Percentiles rank a stretch among this genome's conserved stretches.
Conservation (phyloP, 1,140 invertebrate species). For the Formica exsecta region DNA sequence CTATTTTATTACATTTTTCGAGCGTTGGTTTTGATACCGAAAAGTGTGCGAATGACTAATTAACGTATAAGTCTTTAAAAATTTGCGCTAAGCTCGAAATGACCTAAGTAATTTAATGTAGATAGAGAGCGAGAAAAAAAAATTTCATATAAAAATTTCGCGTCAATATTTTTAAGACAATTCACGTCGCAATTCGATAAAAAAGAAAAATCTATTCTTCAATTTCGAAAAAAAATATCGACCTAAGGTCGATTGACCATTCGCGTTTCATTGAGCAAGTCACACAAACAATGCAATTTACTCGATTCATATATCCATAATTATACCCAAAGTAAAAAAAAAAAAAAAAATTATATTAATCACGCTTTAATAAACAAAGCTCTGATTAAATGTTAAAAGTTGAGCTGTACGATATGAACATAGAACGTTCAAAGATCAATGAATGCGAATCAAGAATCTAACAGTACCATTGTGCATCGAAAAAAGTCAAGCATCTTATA, state of each 20-base stretch:
- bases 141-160: not conserved
- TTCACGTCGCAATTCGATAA: not conserved
- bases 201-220: not conserved
- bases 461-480: conserved; percentile 17
- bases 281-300: not conserved
- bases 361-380: not conserved
- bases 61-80: not conserved
- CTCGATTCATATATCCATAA: not conserved
- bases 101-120: not conserved
- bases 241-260: not conserved
- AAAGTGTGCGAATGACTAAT: conserved; percentile 4
- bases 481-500: not conserved
- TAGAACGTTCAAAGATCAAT: conserved; percentile 4
- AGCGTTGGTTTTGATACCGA: not conserved
- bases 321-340: not conserved
- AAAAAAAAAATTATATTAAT: not conserved
- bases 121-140: not conserved
- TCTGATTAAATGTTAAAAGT: not conserved
- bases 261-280: conserved; percentile 5
- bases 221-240: not conserved
- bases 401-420: not conserved
- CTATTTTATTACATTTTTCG: not conserved
- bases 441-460: not conserved
- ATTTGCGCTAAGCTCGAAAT: not conserved
- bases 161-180: no score